Evolutionary conservation across 1,140 invertebrate species (phyloP).

Genomic region (Spodoptera litura): DNA sequence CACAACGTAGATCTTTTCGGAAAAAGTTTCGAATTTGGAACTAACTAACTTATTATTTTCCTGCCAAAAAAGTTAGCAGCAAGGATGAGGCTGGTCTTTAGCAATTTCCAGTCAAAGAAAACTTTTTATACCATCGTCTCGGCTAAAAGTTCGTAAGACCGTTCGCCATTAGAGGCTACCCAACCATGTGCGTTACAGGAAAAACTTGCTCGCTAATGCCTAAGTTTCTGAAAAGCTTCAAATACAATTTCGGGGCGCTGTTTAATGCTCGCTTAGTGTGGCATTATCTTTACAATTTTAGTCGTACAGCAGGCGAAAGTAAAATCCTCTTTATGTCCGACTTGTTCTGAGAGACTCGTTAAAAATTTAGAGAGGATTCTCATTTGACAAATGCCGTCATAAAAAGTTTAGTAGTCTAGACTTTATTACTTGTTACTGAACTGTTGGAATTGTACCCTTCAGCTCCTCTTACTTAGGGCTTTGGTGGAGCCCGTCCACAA

Average conservation of each 20-base stretch:
- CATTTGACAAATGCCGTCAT: conserved; percentile 42
- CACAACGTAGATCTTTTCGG: not conserved
- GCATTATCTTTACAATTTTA: conserved; percentile 52
- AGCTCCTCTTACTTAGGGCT: conserved; percentile 10
- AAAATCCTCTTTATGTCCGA: conserved; percentile 31
- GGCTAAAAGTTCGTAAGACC: conserved; percentile 68
- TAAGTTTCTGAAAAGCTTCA: conserved; percentile 78
- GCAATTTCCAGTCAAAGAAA: conserved; percentile 56
- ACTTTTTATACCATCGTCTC: conserved; percentile 60
- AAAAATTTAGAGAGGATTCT: conserved; percentile 41
- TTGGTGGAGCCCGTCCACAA: not conserved
- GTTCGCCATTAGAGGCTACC: conserved; percentile 76
- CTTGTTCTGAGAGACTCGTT: conserved; percentile 32
- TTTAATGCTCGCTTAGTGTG: conserved; percentile 56
- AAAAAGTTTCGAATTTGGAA: not conserved
- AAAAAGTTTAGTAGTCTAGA: conserved; percentile 37
- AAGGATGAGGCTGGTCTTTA: conserved; percentile 66
- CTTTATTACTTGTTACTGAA: conserved; percentile 37
- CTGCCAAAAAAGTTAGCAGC: conserved; percentile 58
- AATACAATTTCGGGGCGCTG: conserved; percentile 71
- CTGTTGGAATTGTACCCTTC: conserved; percentile 22
- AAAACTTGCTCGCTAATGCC: conserved; percentile 78
- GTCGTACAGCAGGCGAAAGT: conserved; percentile 10
- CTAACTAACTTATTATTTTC: conserved; percentile 44
- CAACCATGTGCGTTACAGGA: conserved; percentile 76